Evolutionary conservation across 2,888 invertebrate species (phyloP), one percentile per base, ranked within the genome.

Genomic region (Campopleginae sp.): DNA sequence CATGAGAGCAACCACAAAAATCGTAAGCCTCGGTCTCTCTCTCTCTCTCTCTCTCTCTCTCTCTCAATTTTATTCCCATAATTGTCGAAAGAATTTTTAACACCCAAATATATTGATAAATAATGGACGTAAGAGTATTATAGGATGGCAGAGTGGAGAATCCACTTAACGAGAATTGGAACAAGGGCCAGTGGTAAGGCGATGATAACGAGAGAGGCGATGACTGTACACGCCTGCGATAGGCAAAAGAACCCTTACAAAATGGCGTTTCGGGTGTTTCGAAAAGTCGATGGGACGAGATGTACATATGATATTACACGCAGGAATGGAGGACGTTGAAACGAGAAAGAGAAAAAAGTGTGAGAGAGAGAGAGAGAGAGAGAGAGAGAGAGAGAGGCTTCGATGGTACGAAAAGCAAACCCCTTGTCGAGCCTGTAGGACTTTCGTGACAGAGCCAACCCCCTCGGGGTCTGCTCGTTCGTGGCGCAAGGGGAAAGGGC

Each of bases 211-310:
- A 75, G 44, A 27, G 54, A 23, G 58, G 48, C 63, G 74, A 72
- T 66, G 68, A 85, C 78, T 78, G 75, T 79, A 58, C 68, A 51
- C 70, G 82, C 71, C 17, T 58, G 54, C 33, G 42, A 31, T 6
- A 46, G 54, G 44, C 46, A 33, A 79, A 77, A 82, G 85, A 86
- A 72, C 79, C 84, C 86, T 72, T 88, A 91, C 92, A 93, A 93
- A 93, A 93, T 93, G 93, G 93, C 92, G 93, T 88, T 87, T 87
- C 82, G 86, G 87, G 86, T 82, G 83, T 82, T 77, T 42, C 80
- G 66, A 66, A 78, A 79, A 82, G 82, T 84, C 80, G 86, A 84
- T 65, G 86, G 80, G 68, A 77, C 78, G 79, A 58, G 65, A 38
- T 23, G n/a, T 58, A 63, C 44, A 54, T 54, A 27, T 70, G 51